Evolutionary conservation across 2,888 invertebrate species (phyloP), one percentile per base, ranked within the genome.

Genomic region (Dolichopus griseipennis): DNA sequence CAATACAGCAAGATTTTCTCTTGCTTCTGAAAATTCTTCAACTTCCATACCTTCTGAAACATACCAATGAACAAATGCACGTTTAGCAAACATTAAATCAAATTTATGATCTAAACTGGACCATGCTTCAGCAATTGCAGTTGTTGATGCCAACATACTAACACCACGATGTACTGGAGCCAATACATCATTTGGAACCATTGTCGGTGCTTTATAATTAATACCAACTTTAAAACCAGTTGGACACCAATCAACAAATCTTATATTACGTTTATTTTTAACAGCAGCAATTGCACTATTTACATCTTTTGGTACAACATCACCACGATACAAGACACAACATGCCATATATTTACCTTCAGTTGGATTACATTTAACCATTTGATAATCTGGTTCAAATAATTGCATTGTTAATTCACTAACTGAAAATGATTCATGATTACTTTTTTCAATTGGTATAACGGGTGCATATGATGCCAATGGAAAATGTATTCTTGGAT

Each of bases 51-150:
- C 76, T 70, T 76, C 76, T 8, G 68, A 70, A 8, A 73, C 84
- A 76, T 83, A 92, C 95, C 95, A 95, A 81, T 95, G 95, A 71
- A 95, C 92, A 78, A 95, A 95, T 52, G 95, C 95, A 70, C 92
- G 84, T 83, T 95, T 95, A 72, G 91, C 89, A 83, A 90, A 95
- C 93, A 95, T 94, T 76, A 95, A 85, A 82, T 95, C 95, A 79
- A 95, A 94, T 83, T 95, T 95, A 81, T 90, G 90, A 83, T 95
- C 91, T 70, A 95, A 85, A 76, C 92, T 89, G 74, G 89, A 88
- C 92, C 92, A 93, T 65, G 92, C 92, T 75, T 91, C 88, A 15
- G 90, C 90, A 76, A 93, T 92, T 72, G 92, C 91, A 41, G 92
- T 94, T 6, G 93, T 94, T 82, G 94, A 94, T 76, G 86, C 91